Percentiles rank a stretch among this genome's conserved stretches.
phyloP scores from a whole-genome alignment of 64 coral and sea anemone genomes.

The Montipora sp. region DNA sequence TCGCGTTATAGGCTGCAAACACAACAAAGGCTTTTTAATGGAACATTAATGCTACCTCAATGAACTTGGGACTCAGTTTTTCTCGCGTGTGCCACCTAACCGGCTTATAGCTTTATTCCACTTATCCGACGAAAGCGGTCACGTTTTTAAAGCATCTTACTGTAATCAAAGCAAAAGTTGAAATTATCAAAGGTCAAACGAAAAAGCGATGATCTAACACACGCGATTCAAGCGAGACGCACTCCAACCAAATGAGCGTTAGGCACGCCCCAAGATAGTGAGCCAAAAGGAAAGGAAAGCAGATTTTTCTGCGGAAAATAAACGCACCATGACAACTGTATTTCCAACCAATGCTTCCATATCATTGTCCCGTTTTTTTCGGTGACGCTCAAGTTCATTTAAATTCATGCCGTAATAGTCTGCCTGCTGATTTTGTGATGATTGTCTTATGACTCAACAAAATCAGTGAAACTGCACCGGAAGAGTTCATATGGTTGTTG shows the following conservation, averaged over 20 bases:
- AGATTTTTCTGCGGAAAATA: background rate
- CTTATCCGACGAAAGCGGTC: background rate
- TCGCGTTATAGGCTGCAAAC: background rate
- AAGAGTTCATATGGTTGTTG: background rate
- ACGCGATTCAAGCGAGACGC: background rate
- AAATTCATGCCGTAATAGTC: background rate
- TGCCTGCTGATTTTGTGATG: background rate
- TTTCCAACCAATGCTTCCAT: background rate
- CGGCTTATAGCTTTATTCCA: background rate
- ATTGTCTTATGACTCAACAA: background rate
- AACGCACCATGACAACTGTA: background rate
- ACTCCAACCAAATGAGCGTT: background rate
- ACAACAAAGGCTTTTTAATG: background rate
- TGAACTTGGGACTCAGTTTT: slow-evolving; percentile 1
- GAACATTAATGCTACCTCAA: background rate
- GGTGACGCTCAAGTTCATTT: background rate
- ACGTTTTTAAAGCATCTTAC: background rate
- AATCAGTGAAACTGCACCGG: background rate
- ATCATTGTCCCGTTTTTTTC: background rate
- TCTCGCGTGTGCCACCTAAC: background rate
- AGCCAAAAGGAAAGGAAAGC: background rate
- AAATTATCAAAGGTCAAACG: slow-evolving; percentile 28
- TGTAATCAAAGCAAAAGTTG: background rate
- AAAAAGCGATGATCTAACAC: background rate
- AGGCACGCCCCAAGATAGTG: background rate